Percentiles rank a stretch among this genome's conserved stretches.
Conservation (phyloP, 2,797 vertebrate species). For the Propithecus deckenii region DNA sequence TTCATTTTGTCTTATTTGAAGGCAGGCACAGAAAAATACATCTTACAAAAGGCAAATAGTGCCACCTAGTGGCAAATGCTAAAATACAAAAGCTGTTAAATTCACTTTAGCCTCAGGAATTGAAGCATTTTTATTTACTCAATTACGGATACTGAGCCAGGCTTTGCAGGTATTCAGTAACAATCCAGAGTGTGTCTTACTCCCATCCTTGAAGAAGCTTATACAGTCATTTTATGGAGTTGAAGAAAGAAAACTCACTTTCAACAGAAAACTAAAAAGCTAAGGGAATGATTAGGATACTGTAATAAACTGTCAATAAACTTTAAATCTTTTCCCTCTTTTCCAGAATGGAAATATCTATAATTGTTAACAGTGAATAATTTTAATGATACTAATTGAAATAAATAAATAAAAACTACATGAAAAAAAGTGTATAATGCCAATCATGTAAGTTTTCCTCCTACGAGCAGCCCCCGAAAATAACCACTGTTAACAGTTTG, state of each 20-base stretch:
- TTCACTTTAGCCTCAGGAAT: background rate
- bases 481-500: background rate
- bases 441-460: background rate
- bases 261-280: background rate
- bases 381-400: background rate
- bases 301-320: background rate
- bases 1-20: background rate
- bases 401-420: background rate
- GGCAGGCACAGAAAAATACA: background rate
- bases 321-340: background rate
- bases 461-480: background rate
- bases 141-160: background rate
- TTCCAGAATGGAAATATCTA: background rate
- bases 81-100: background rate
- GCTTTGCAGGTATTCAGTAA: background rate
- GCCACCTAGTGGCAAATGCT: conserved; percentile 3
- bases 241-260: background rate
- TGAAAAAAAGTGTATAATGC: background rate
- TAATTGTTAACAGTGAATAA: background rate
- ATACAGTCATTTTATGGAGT: background rate
- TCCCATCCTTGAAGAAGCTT: background rate
- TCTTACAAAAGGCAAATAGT: background rate
- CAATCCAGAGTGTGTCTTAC: background rate
- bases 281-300: background rate
- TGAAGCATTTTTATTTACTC: background rate